A percentile compares a stretch with the other conserved stretches of the same genome.
Conservation (phyloP, 2,888 invertebrate genomes). For the Pollenia labialis region DNA sequence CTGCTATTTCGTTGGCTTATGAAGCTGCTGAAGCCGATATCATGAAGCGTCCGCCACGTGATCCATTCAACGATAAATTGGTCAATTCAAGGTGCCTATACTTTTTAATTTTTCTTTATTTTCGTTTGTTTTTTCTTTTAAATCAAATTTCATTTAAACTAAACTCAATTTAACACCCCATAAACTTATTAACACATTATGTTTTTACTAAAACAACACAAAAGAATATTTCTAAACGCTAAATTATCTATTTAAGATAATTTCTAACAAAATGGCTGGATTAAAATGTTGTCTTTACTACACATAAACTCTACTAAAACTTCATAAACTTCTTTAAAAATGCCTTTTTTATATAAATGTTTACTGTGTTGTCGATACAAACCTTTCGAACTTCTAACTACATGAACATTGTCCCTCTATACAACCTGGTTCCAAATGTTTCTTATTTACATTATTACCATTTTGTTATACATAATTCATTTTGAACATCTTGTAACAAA, state of each 20-base stretch:
- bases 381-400: too few species aligned
- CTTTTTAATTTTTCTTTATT: constrained; percentile 55
- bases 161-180: constrained; percentile 39
- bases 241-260: constrained; percentile 38
- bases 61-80: constrained; percentile 93
- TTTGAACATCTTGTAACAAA: constrained; percentile 1
- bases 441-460: background rate
- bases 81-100: constrained; percentile 87
- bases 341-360: too few species aligned
- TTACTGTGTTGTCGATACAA: too few species aligned
- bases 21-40: constrained; percentile 94
- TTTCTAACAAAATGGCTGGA: constrained; percentile 71
- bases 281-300: constrained; percentile 37
- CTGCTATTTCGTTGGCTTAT: constrained; percentile 94
- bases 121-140: constrained; percentile 41
- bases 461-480: background rate
- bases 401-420: background rate
- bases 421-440: background rate
- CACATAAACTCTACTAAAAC: constrained; percentile 4
- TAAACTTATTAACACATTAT: constrained; percentile 51
- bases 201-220: constrained; percentile 47
- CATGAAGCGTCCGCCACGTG: constrained; percentile 93
- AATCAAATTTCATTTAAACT: constrained; percentile 36
- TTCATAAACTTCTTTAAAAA: too few species aligned
- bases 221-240: constrained; percentile 7